Evolutionary conservation across 1,140 invertebrate genomes (phyloP).

Genomic region (Pseudomyrmex concolor): DNA sequence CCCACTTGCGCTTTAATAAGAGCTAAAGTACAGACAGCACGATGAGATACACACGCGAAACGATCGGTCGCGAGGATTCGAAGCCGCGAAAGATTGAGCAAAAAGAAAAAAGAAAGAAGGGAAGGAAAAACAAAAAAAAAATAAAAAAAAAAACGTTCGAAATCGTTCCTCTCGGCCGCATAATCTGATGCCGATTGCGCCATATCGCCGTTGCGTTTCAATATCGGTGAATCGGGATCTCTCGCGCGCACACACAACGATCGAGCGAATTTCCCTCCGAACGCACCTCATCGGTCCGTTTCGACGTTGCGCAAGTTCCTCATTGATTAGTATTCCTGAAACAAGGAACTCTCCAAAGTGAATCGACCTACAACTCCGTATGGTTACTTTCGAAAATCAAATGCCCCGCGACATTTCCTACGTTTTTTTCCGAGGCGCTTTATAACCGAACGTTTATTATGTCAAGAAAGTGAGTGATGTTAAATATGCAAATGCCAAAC

Average conservation of each 20-base stretch:
- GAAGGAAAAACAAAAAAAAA: slow-evolving; percentile 6
- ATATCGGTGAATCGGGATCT: slow-evolving; percentile 38
- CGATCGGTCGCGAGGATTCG: slow-evolving; percentile 23
- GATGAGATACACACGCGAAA: slow-evolving; percentile 44
- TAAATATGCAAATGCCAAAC: too few species aligned
- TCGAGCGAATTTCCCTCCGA: slow-evolving; percentile 27
- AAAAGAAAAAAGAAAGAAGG: slow-evolving; percentile 19
- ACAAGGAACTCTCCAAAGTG: slow-evolving; percentile 11
- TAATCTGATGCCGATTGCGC: slow-evolving; percentile 51
- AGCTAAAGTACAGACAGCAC: slow-evolving; percentile 40
- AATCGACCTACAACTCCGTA: neutral
- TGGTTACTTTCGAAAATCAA: slow-evolving; percentile 26
- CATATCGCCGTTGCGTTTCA: slow-evolving; percentile 26
- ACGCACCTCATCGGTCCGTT: slow-evolving; percentile 1
- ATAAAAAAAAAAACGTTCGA: slow-evolving; percentile 13
- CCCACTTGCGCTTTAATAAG: slow-evolving; percentile 38
- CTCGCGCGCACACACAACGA: neutral
- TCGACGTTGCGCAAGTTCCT: slow-evolving; percentile 15
- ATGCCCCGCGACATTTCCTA: neutral
- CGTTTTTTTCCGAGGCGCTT: neutral
- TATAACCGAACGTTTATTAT: too few species aligned
- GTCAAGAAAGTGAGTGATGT: too few species aligned
- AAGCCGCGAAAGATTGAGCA: slow-evolving; percentile 40
- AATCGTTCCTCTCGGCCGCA: slow-evolving; percentile 41
- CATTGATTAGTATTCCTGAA: slow-evolving; percentile 34